Evolutionary conservation across 1,140 invertebrate species (phyloP).

Genomic region (Nephotettix cincticeps): DNA sequence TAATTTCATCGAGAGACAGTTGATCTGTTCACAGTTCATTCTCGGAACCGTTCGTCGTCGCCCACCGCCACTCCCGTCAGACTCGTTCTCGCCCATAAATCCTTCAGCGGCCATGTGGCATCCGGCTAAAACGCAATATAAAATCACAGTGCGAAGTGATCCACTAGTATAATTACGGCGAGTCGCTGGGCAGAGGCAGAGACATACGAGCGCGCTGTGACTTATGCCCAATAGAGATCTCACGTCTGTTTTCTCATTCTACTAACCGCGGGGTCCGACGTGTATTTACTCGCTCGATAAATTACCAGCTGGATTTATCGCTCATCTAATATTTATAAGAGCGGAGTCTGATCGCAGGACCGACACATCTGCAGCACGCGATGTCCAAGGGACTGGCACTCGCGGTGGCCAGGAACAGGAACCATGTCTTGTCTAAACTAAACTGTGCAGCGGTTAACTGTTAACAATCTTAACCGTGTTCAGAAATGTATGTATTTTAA

Average conservation of each 20-base stretch:
- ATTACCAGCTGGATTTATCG: not conserved
- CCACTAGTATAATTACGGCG: not conserved
- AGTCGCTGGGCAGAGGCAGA: too few species aligned
- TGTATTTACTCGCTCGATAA: not conserved
- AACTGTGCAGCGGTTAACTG: too few species aligned
- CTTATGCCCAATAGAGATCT: conserved; percentile 9
- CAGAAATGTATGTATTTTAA: too few species aligned
- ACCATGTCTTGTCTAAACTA: too few species aligned
- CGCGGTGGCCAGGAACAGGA: too few species aligned
- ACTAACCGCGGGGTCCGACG: not conserved
- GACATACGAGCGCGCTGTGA: not conserved
- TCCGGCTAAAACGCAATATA: conserved; percentile 9
- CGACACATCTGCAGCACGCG: too few species aligned
- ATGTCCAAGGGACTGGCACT: too few species aligned
- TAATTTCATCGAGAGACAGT: too few species aligned
- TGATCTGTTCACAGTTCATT: too few species aligned
- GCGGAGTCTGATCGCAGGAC: not conserved
- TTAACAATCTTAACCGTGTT: too few species aligned
- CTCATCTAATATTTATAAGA: conserved; percentile 10
- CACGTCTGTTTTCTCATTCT: not conserved
- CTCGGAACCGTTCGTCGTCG: too few species aligned
- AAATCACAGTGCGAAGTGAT: not conserved
- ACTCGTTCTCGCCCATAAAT: not conserved
- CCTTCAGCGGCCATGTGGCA: not conserved
- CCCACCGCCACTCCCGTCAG: too few species aligned